phyloP scores from a whole-genome alignment of 2,888 invertebrate species.

The Cheilosia vernalis region DNA sequence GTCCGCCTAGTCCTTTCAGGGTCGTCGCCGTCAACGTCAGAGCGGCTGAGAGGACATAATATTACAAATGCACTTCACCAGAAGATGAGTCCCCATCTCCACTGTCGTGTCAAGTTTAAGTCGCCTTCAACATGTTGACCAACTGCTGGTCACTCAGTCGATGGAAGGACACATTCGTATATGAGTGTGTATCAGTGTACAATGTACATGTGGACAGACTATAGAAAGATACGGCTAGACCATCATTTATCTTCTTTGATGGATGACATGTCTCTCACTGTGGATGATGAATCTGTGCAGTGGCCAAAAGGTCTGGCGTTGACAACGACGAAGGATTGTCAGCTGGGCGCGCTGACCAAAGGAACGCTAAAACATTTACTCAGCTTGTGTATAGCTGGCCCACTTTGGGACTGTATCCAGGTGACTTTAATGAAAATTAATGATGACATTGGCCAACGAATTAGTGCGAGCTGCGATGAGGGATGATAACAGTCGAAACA shows the following conservation, averaged over 20 bases:
- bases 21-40: constrained; percentile 35
- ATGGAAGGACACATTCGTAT: constrained; percentile 35
- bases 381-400: constrained; percentile 26
- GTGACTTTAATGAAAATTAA: constrained; percentile 76
- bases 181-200: constrained; percentile 34
- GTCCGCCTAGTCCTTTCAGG: constrained; percentile 20
- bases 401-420: constrained; percentile 63
- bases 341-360: constrained; percentile 58
- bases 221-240: constrained; percentile 65
- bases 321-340: constrained; percentile 72
- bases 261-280: constrained; percentile 73
- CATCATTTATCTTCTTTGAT: constrained; percentile 75
- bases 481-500: constrained; percentile 52
- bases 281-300: constrained; percentile 71
- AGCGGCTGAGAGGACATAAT: constrained; percentile 36
- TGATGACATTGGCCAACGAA: constrained; percentile 75
- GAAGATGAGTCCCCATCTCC: constrained; percentile 31
- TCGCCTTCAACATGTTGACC: constrained; percentile 73
- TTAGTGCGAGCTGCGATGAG: constrained; percentile 69
- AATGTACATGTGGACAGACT: constrained; percentile 28
- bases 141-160: constrained; percentile 58
- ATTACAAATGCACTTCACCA: constrained; percentile 59
- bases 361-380: constrained; percentile 65
- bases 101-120: constrained; percentile 64
- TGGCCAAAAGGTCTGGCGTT: constrained; percentile 70